A percentile compares a stretch with the other conserved stretches of the same genome.
Evolutionary conservation across 2,797 vertebrate genomes (phyloP).

Genomic region (Helostoma temminkii): DNA sequence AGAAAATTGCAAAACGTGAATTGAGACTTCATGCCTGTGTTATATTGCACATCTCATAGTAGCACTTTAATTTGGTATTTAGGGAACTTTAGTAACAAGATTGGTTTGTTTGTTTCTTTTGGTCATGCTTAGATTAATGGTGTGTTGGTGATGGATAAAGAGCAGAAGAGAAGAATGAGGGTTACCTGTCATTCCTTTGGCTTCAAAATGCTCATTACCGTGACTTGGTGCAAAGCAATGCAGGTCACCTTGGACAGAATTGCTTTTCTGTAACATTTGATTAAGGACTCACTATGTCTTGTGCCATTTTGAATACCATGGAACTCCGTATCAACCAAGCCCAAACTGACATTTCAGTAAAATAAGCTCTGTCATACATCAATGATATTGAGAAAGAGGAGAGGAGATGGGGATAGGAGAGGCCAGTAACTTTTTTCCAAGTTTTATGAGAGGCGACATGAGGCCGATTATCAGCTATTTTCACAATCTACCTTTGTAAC

Average conservation of each 20-base stretch:
- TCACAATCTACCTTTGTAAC: constrained; percentile 23
- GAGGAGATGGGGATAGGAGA: neutral
- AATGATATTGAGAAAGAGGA: constrained; percentile 53
- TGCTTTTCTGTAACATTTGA: constrained; percentile 85
- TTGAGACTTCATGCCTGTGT: constrained; percentile 12
- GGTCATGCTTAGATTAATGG: constrained; percentile 19
- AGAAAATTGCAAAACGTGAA: constrained; percentile 16
- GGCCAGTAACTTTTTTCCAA: constrained; percentile 34
- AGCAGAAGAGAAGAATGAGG: constrained; percentile 40
- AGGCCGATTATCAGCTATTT: constrained; percentile 31
- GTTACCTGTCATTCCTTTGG: constrained; percentile 67
- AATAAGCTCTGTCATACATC: constrained; percentile 64
- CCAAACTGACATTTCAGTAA: constrained; percentile 66
- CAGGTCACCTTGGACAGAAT: constrained; percentile 85
- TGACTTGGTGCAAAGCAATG: constrained; percentile 69
- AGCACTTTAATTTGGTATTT: constrained; percentile 18
- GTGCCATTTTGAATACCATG: constrained; percentile 78
- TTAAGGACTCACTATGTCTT: constrained; percentile 82
- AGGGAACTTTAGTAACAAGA: constrained; percentile 2
- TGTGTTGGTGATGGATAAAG: constrained; percentile 46
- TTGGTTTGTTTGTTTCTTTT: neutral
- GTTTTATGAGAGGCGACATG: constrained; percentile 49
- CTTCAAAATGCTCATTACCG: constrained; percentile 81
- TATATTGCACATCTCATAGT: constrained; percentile 6
- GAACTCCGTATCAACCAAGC: constrained; percentile 60